Percentiles rank a stretch among this genome's conserved stretches.
phyloP scores from a whole-genome alignment of 64 coral and sea anemone genomes.

The Stichodactyla helianthus region DNA sequence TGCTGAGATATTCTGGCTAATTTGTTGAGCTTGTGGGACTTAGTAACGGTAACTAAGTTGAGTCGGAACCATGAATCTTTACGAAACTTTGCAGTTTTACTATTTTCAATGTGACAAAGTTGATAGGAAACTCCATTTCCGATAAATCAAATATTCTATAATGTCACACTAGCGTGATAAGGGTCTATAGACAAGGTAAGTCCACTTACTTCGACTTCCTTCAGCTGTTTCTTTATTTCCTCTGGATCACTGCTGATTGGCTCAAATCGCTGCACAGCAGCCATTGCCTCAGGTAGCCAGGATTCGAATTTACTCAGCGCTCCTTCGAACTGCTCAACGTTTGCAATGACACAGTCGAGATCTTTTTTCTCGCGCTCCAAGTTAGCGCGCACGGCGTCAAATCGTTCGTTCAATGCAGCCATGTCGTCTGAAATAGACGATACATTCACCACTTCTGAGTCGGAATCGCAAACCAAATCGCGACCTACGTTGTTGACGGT shows the following conservation, averaged over 20 bases:
- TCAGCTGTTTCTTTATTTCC: constrained; percentile 64
- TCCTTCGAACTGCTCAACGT: constrained; percentile 67
- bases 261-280: constrained; percentile 46
- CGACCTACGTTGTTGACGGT: constrained; percentile 44
- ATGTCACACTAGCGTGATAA: too few species aligned
- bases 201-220: constrained; percentile 66
- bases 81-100: too few species aligned
- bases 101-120: too few species aligned
- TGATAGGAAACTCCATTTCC: too few species aligned
- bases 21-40: too few species aligned
- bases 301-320: constrained; percentile 55
- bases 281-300: constrained; percentile 63
- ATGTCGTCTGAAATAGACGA: constrained; percentile 67
- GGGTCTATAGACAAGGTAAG: not conserved
- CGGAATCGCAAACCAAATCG: constrained; percentile 48
- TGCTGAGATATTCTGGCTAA: too few species aligned
- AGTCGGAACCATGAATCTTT: too few species aligned
- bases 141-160: too few species aligned
- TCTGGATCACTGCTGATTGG: constrained; percentile 61
- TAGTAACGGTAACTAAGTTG: too few species aligned
- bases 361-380: constrained; percentile 35
- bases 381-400: constrained; percentile 16
- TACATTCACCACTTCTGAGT: constrained; percentile 66
- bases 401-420: constrained; percentile 39
- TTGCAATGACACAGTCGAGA: constrained; percentile 71